Percentiles rank a stretch among this genome's conserved stretches.
These are phyloP conservation scores for Brotogeris chrysoptera DNA, from an alignment of 2,797 vertebrate genomes.

Conservation along the genomic window DNA sequence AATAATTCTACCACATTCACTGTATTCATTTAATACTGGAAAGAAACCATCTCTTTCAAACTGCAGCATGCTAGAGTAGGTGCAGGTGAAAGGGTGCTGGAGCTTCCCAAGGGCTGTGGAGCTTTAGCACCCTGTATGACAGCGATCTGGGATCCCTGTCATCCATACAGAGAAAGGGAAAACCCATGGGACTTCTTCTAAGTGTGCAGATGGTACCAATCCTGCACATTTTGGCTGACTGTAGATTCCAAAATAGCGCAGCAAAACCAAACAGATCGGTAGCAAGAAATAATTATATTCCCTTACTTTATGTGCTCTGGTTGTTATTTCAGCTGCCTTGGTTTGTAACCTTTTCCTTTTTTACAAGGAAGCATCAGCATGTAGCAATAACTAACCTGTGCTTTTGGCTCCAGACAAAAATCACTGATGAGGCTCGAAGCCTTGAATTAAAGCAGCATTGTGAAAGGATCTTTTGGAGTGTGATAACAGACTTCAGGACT, in stretches of 20 bases:
- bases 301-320: neutral
- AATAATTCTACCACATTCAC: neutral
- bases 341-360: neutral
- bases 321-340: neutral
- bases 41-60: neutral
- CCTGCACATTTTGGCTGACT: neutral
- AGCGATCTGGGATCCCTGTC: neutral
- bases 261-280: neutral
- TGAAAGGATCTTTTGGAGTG: neutral
- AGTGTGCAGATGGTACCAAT: neutral
- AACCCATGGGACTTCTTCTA: neutral
- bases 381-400: neutral
- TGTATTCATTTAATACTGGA: neutral
- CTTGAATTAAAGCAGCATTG: neutral
- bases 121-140: fast-evolving
- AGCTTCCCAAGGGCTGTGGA: neutral
- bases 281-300: neutral
- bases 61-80: neutral
- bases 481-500: neutral
- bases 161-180: neutral
- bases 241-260: neutral
- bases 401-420: neutral
- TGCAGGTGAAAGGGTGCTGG: neutral
- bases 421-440: neutral
- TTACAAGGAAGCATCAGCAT: neutral